Evolutionary conservation across 1,140 invertebrate species (phyloP), one percentile per base, ranked within the genome.

Genomic region (Lepidurus couesii): DNA sequence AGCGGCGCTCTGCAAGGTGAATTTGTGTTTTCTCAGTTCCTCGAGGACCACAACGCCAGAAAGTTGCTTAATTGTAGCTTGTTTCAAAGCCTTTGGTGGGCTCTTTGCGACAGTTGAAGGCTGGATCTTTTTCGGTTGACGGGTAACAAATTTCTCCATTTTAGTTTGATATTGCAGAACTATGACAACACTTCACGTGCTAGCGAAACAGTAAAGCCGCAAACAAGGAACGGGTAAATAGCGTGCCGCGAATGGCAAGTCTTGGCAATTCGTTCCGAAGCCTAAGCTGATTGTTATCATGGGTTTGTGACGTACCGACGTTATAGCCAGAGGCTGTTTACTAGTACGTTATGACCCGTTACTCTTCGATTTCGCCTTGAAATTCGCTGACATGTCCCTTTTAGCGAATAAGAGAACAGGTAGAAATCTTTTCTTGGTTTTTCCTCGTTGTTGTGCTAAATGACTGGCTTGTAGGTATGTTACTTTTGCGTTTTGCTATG

Each of bases 401-500:
- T 65, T 65, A 65, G 53, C 53, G 21, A 65, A 65, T 21, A 65
- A 65, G 16, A 65, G n/a, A 65, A 65, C 53, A 65, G 53, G 53
- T 65, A 65, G 13, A 16, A 7, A 9, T 65, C 53, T 65, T 65
- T 7, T 65, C 13, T 65, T 13, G 16, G 13, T 21, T 21, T 65
- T 21, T 9, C 21, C 21, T 65, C 53, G 13, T 65, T 16, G 0
- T 21, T 16, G 0, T 65, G 53, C 53, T 65, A 65, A 65, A 65
- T 16, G 13, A 65, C 53, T 65, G 53, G 53, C 53, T 65, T 65
- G 53, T 65, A 65, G 53, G 53, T n/a, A 7, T 65, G 53, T 65
- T 65, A 21, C 53, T 65, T 65, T 65, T 65, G n/a, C 53, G 53
- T 65, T 65, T 65, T 65, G 53, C 53, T 65, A 65, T 65, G 53